A percentile compares a stretch with the other conserved stretches of the same genome.
Conservation (phyloP, 1,140 invertebrate species). For the Drosophila carrolli region DNA sequence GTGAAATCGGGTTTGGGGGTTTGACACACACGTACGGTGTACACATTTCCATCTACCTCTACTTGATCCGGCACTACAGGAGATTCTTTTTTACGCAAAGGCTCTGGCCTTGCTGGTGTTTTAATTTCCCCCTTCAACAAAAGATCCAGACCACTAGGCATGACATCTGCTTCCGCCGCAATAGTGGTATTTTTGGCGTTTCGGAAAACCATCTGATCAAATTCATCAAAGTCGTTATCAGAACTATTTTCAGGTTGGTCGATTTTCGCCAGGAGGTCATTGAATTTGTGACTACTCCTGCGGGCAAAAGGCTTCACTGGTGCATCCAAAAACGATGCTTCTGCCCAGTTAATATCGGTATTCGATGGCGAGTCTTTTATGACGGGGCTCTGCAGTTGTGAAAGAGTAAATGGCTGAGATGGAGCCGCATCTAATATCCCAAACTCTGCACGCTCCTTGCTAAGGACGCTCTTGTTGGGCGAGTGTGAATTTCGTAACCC, state of each 20-base stretch:
- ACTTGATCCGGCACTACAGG: slow-evolving; percentile 30
- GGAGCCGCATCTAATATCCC: slow-evolving; percentile 69
- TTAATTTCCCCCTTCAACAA: slow-evolving; percentile 65
- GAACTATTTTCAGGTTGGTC: slow-evolving; percentile 2
- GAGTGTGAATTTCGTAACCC: slow-evolving; percentile 38
- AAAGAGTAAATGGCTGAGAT: slow-evolving; percentile 57
- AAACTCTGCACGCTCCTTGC: slow-evolving; percentile 74
- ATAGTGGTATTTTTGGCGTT: slow-evolving; percentile 5
- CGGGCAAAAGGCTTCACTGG: slow-evolving; percentile 47
- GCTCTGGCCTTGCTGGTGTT: slow-evolving; percentile 7
- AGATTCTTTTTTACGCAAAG: not conserved
- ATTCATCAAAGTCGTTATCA: slow-evolving; percentile 59
- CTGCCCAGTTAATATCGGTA: slow-evolving; percentile 59
- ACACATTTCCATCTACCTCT: slow-evolving; percentile 62
- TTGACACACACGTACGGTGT: slow-evolving; percentile 45
- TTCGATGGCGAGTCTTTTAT: not conserved
- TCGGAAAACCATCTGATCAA: slow-evolving; percentile 59
- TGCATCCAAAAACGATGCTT: slow-evolving; percentile 68
- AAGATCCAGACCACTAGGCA: slow-evolving; percentile 65
- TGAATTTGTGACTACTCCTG: slow-evolving; percentile 60
- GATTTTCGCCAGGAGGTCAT: slow-evolving; percentile 36
- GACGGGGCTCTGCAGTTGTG: slow-evolving; percentile 26
- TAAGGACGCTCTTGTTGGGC: slow-evolving; percentile 57
- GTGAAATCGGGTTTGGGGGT: slow-evolving; percentile 67
- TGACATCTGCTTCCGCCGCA: not conserved